Evolutionary conservation across 2,113 vertebrate species (phyloP), one percentile per base, ranked within the genome.

Genomic region (Callipepla squamata): DNA sequence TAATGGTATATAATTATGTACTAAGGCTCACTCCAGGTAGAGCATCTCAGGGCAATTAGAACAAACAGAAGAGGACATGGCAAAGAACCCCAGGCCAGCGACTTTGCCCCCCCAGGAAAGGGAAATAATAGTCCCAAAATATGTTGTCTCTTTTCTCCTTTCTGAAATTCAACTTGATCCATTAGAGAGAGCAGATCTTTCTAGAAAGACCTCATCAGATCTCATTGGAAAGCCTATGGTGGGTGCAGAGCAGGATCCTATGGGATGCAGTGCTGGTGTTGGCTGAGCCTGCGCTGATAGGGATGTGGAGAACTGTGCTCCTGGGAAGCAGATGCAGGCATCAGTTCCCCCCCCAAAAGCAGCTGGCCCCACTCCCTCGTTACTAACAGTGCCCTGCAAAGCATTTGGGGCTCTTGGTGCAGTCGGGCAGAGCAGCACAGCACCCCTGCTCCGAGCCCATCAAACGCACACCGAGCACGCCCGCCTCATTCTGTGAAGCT

Each of bases 11-110:
- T 95, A 96, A 93, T 87, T 89, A 92, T 12, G 67, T 80, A 92
- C 92, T 95, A 94, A 90, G 95, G 87, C 76, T 83, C 94, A 90
- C 96, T 92, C 83, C 92, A 93, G 92, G 95, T 92, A 89, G 82
- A 93, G 63, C 40, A 69, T 81, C 91, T 73, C 80, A 2, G 61
- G 95, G 95, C 95, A 96, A 93, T 93, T 70, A 95, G 87, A 94
- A 76, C 87, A 44, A 72, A 30, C 66, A 58, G 92, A 86, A 80
- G 79, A 92, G 59, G 32, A 88, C 66, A 61, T 3, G 1, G 42
- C 14, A 25, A 91, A 89, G 90, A 90, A 90, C 88, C 67, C 7
- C 6, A 32, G 81, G 91, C 88, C 96, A 87, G 95, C 51, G 89
- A 93, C 84, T 80, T 63, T 72, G 79, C 87, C 91, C 92, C 81